Evolutionary conservation across 2,113 vertebrate species (phyloP), one percentile per base, ranked within the genome.

Genomic region (Cygnus buccinator): DNA sequence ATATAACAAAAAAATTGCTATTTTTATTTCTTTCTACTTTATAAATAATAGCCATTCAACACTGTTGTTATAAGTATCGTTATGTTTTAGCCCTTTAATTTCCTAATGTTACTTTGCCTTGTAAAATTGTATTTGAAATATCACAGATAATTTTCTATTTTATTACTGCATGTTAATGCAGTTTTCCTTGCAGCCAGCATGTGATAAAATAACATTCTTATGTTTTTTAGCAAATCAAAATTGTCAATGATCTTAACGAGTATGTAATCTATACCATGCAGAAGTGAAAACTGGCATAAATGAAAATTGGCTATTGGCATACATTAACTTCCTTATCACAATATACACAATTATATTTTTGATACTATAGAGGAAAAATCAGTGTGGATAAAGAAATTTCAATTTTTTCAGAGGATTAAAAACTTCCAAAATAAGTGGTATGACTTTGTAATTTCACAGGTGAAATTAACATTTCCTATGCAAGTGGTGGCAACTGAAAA

Each of bases 351-450:
- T n/a, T 3, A 1, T 63, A 66, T 39, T 63, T 35, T 67, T 76
- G 10, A 25, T 39, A 55, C 8, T 37, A 37, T 6, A n/a, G 11
- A 82, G 29, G 8, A 79, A 9, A 61, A 54, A 43, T 14, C 9
- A 76, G 6, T 46, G 3, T 23, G 4, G 35, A 75, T 54, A 2
- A 68, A 79, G 39, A 94, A 31, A 43, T n/a, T 44, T 41, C 13
- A 37, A 7, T 6, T 35, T 78, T 84, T 74, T 46, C 8, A 75
- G 26, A 75, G 6, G 35, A 44, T 5, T 11, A 58, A 58, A 25
- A 6, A 1, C 2, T 4, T 50, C 26, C 19, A 41, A n/a, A 75
- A 10, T 46, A 82, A 57, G 6, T 26, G 8, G 3, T 1, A 1
- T 66, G 58, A 79, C 13, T 75, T 20, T 3, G 31, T 9, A 48